Base-by-base conservation (phyloP, 37 sponge, comb jelly and placozoan genomes). In the Spongilla lacustris region DNA sequence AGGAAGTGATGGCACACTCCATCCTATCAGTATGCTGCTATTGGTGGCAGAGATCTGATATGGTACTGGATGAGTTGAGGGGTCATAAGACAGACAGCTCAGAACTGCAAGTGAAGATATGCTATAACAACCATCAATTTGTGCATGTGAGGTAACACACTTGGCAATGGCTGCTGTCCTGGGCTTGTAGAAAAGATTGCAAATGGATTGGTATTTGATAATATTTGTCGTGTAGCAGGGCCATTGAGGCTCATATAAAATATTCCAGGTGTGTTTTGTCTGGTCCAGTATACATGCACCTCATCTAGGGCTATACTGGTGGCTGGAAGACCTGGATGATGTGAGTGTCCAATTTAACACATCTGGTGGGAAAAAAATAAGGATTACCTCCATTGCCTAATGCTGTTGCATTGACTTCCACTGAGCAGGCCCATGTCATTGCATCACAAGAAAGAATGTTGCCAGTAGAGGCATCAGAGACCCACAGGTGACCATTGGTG, bases 261-360 rank as follows among this genome's bases (percentile, higher is more conserved):
- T 25, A 83, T 72, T 5, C 58, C 71, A 82, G 35, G 23, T 0
- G 73, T 32, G 27, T 17, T 2, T 0, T 37, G 71, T 35, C 27
- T 79, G 25, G 71, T 89, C 93, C 93, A 93, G 84, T 93, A 93
- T 13, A 93, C 32, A 26, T 68, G 67, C n/a, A 30, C 68, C 50
- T 89, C 90, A 79, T 89, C 84, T 11, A 83, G 14, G 2, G 86
- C 83, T n/a, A 93, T 38, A 46, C 41, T 69, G 25, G 83, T 36
- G 50, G 83, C 69, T 22, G 84, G 68, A 21, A 83, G 49, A 29
- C 76, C 89, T 87, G 66, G 23, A 36, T 68, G 30, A 74, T 50
- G 78, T 68, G 34, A 17, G 35, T 27, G 17, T 17, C 66, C 36
- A 27, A 79, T 79, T 0, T 19, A 24, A 24, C 4, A 31, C 35